phyloP scores from a whole-genome alignment of 2,797 vertebrate species.

The Hydrophis major region DNA sequence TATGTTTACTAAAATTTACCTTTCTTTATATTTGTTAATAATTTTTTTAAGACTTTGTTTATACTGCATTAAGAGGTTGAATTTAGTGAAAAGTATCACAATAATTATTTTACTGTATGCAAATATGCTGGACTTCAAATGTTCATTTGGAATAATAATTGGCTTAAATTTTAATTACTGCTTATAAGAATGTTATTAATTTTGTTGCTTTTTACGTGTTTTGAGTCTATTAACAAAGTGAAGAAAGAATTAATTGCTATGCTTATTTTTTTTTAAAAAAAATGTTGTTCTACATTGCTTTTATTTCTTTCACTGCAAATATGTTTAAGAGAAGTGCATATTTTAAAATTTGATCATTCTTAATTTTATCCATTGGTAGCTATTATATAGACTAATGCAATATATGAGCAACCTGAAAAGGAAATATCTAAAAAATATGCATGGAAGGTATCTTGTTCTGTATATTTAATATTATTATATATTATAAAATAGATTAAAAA shows the following conservation, averaged over 20 bases:
- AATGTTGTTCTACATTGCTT: neutral
- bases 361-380: neutral
- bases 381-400: conserved; percentile 1
- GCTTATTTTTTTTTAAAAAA: neutral
- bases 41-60: conserved; percentile 46
- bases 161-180: conserved; percentile 21
- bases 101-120: conserved; percentile 42
- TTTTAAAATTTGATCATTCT: conserved; percentile 17
- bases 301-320: conserved; percentile 14
- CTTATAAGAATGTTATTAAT: conserved; percentile 14
- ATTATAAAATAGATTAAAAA: conserved; percentile 15
- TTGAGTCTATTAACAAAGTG: neutral
- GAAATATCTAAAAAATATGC: neutral
- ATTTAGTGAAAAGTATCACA: conserved; percentile 41
- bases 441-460: neutral
- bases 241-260: neutral
- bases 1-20: conserved; percentile 56
- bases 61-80: conserved; percentile 19
- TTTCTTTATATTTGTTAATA: conserved; percentile 31
- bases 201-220: neutral
- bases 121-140: neutral
- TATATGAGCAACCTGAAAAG: neutral
- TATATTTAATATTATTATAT: conserved; percentile 5
- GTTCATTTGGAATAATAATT: conserved; percentile 36
- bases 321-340: conserved; percentile 17